Percentiles rank a stretch among this genome's conserved stretches.
These are phyloP conservation scores for Mareca penelope DNA, from an alignment of 2,797 vertebrate species.

Conservation along the genomic window DNA sequence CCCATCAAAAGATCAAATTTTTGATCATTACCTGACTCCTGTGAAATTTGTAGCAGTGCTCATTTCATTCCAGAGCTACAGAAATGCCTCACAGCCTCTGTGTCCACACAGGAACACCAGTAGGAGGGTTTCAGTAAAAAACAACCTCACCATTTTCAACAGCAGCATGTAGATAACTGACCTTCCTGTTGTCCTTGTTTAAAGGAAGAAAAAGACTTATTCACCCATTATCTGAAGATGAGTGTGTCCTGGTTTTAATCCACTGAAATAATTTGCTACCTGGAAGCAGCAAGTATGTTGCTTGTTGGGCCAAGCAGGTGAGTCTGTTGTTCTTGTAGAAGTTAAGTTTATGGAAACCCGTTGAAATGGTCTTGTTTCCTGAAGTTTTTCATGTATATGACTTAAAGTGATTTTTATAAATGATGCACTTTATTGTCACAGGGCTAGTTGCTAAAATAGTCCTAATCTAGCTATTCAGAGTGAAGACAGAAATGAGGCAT, in stretches of 20 bases:
- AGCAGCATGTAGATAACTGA: not conserved
- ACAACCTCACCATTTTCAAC: not conserved
- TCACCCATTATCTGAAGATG: not conserved
- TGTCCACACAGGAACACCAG: not conserved
- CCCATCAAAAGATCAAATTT: not conserved
- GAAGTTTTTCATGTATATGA: not conserved
- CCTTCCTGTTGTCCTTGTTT: not conserved
- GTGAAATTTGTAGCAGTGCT: not conserved
- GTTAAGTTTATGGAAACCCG: not conserved
- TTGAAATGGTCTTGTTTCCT: not conserved
- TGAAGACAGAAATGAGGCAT: not conserved
- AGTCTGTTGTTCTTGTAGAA: not conserved
- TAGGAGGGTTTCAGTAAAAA: not conserved
- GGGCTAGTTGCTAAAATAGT: not conserved
- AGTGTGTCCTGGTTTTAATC: not conserved
- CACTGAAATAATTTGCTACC: not conserved
- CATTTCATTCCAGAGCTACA: not conserved
- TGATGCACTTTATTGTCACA: not conserved
- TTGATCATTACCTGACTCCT: not conserved
- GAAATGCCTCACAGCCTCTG: not conserved
- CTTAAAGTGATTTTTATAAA: not conserved
- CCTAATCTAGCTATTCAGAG: not conserved
- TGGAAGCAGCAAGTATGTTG: not conserved
- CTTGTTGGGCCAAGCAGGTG: accelerated
- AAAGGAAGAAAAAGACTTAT: not conserved